phyloP scores from a whole-genome alignment of 2,888 invertebrate genomes.

The Lottia scabra region DNA sequence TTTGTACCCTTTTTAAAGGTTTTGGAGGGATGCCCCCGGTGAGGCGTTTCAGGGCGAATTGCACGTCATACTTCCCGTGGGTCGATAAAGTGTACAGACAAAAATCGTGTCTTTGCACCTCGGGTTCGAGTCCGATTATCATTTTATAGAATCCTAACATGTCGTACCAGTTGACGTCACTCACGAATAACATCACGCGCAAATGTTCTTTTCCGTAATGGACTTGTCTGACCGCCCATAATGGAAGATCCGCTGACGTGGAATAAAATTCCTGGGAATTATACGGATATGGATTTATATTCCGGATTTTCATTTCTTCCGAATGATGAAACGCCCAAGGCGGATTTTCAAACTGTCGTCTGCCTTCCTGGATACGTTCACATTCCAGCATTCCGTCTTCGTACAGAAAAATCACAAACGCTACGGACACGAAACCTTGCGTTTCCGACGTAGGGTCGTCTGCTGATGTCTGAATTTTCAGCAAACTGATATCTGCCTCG shows the following conservation, averaged over 20 bases:
- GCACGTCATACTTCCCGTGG: conserved; percentile 52
- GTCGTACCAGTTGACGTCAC: conserved; percentile 52
- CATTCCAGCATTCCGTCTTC: conserved; percentile 48
- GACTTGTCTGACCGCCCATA: conserved; percentile 60
- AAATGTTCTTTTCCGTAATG: conserved; percentile 62
- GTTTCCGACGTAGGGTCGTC: neutral
- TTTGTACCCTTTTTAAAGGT: conserved; percentile 39
- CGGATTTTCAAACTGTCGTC: conserved; percentile 44
- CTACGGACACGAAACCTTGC: conserved; percentile 22
- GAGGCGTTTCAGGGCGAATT: conserved; percentile 58
- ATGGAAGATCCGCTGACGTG: conserved; percentile 54
- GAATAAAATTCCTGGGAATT: conserved; percentile 59
- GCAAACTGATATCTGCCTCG: neutral
- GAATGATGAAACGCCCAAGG: conserved; percentile 63
- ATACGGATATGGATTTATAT: conserved; percentile 51
- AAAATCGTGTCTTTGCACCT: conserved; percentile 53
- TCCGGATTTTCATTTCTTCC: conserved; percentile 45
- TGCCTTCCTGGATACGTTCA: conserved; percentile 46
- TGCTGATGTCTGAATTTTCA: neutral
- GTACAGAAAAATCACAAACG: conserved; percentile 51
- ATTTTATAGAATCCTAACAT: conserved; percentile 60
- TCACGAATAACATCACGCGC: conserved; percentile 54
- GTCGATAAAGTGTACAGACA: conserved; percentile 54
- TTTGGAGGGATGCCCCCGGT: conserved; percentile 40
- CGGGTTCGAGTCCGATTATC: conserved; percentile 52